Evolutionary conservation across 2,113 vertebrate genomes (phyloP), one percentile per base, ranked within the genome.

Genomic region (Phyllopteryx taeniolatus): DNA sequence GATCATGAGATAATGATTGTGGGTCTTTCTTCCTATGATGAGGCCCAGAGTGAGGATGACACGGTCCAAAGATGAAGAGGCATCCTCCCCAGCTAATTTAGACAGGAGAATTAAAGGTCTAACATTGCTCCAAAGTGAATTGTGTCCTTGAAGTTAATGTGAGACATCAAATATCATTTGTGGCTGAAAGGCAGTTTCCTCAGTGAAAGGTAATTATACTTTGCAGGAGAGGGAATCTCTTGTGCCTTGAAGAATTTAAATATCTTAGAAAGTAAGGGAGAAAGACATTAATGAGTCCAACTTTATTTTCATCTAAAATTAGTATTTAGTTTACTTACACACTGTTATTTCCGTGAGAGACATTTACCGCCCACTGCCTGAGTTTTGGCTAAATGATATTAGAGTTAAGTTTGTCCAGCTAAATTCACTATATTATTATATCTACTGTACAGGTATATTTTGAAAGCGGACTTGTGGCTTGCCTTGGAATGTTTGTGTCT

Each of bases 31-130:
- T 88, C 86, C 74, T 82, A 71, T 85, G 68, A 82, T 89, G 80
- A 92, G 92, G 90, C 88, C 88, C 87, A 89, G 83, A 88, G 83
- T 83, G 75, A 77, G 86, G 86, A 90, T 88, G 91, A 82, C 87
- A 87, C 89, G 87, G 88, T 90, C 68, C 54, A 61, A 22, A 65
- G 78, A 93, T 92, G 91, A 91, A 94, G 91, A 92, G 86, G 66
- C 54, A 31, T 80, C 82, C 73, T 84, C 84, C 69, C 70, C 71
- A 67, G 85, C 76, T 80, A 85, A 90, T 89, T 89, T 83, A 89
- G 73, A 83, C 66, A n/a, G 73, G 74, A 79, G 74, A 85, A 85
- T 77, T 79, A 88, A 87, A 90, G 80, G 85, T 82, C 77, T 27
- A 11, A 22, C 78, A 61, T 70, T 39, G 74, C 78, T 71, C 47